Conservation (phyloP, 2,797 vertebrate species). For the Coendou prehensilis region DNA sequence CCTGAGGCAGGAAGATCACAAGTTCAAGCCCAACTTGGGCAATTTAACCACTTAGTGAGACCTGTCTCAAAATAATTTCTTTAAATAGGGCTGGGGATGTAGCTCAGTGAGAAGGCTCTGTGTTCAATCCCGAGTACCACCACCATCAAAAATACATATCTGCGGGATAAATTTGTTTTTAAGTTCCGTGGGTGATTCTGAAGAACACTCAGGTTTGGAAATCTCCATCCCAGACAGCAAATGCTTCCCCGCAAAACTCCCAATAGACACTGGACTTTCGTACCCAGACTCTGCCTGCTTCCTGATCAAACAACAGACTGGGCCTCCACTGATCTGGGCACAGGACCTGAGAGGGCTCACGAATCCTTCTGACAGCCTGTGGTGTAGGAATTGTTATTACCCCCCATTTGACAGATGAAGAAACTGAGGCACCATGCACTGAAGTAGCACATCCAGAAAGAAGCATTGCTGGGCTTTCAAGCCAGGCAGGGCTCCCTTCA, state of each 20-base stretch:
- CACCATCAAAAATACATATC: background rate
- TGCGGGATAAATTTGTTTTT: background rate
- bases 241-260: background rate
- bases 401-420: background rate
- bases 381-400: background rate
- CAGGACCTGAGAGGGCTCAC: accelerated
- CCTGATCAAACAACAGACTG: background rate
- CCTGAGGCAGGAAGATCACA: background rate
- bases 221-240: background rate
- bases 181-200: background rate
- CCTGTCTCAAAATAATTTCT: background rate
- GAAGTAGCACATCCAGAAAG: background rate
- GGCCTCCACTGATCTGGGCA: background rate
- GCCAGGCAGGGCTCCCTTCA: background rate
- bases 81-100: background rate
- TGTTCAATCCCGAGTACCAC: background rate
- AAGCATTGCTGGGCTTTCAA: background rate
- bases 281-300: background rate
- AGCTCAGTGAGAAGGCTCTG: background rate
- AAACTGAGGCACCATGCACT: background rate
- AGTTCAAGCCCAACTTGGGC: background rate
- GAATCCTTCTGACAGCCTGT: background rate
- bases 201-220: background rate
- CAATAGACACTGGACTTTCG: background rate
- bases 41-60: background rate